A percentile compares a stretch with the other conserved stretches of the same genome.
These are phyloP conservation scores for Ginglymostoma cirratum DNA, from an alignment of 2,113 vertebrate genomes.

Conservation along the genomic window DNA sequence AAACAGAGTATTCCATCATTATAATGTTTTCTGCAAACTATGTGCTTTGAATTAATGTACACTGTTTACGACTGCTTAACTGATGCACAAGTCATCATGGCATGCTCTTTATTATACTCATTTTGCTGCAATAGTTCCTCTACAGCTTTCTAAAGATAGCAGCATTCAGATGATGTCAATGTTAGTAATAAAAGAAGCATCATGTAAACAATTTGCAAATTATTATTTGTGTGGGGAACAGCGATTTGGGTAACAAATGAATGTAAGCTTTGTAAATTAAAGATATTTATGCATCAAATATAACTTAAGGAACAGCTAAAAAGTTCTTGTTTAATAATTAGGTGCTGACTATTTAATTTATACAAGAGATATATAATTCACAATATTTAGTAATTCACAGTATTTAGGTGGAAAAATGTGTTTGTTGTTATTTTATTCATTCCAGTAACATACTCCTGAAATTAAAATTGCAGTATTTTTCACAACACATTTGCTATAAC, in stretches of 20 bases:
- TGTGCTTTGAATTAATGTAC: neutral
- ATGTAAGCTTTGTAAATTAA: neutral
- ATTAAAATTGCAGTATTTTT: neutral
- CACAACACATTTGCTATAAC: neutral
- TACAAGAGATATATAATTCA: neutral
- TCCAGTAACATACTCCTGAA: neutral
- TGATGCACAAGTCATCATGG: neutral
- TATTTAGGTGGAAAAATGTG: neutral
- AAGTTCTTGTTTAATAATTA: conserved; percentile 16
- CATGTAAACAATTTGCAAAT: neutral
- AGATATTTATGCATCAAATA: neutral
- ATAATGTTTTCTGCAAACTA: neutral
- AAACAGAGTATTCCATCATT: neutral
- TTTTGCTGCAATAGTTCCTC: neutral
- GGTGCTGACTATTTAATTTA: neutral
- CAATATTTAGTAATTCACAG: neutral
- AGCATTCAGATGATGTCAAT: neutral
- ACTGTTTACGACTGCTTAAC: neutral
- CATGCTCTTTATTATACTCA: neutral
- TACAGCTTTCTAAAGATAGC: neutral
- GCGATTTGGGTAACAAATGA: neutral
- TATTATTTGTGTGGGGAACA: neutral
- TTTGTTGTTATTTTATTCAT: neutral
- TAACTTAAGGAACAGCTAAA: neutral
- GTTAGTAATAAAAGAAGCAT: neutral